phyloP scores from a whole-genome alignment of 2,888 invertebrate species.

The Patella depressa region DNA sequence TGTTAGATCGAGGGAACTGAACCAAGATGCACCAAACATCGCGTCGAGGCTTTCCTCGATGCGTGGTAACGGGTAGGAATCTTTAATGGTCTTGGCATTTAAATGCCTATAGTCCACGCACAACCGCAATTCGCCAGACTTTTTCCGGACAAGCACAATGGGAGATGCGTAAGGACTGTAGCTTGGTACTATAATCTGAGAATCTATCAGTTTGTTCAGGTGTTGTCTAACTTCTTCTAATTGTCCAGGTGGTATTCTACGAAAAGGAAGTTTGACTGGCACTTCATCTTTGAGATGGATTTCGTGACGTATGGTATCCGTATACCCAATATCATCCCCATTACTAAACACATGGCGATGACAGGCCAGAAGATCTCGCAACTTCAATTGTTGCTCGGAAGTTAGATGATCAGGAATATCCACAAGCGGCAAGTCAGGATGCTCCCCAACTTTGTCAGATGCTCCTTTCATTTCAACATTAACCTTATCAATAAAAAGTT shows the following conservation, averaged over 20 bases:
- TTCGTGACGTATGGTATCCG: neutral
- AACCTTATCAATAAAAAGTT: neutral
- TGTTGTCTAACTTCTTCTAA: constrained; percentile 22
- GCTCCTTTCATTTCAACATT: neutral
- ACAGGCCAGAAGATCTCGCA: neutral
- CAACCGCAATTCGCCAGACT: constrained; percentile 31
- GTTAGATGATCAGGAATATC: neutral
- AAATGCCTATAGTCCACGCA: constrained; percentile 35
- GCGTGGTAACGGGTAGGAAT: constrained; percentile 34
- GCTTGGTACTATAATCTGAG: constrained; percentile 32
- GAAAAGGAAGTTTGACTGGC: constrained; percentile 23
- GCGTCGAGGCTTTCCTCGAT: constrained; percentile 39
- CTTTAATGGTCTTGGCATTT: constrained; percentile 34
- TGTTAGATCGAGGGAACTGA: constrained; percentile 34
- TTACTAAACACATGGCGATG: neutral
- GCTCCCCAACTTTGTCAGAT: neutral
- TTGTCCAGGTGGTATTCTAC: constrained; percentile 26
- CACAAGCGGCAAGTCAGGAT: neutral
- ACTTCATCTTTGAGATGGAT: neutral
- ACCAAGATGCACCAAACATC: constrained; percentile 25
- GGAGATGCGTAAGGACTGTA: constrained; percentile 37
- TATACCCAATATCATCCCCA: neutral
- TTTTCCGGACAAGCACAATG: constrained; percentile 38
- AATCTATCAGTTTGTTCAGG: constrained; percentile 27
- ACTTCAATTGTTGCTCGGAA: neutral